Percentiles rank a stretch among this genome's conserved stretches.
Evolutionary conservation across 2,113 vertebrate species (phyloP).

Genomic region (Tragelaphus imberbis): DNA sequence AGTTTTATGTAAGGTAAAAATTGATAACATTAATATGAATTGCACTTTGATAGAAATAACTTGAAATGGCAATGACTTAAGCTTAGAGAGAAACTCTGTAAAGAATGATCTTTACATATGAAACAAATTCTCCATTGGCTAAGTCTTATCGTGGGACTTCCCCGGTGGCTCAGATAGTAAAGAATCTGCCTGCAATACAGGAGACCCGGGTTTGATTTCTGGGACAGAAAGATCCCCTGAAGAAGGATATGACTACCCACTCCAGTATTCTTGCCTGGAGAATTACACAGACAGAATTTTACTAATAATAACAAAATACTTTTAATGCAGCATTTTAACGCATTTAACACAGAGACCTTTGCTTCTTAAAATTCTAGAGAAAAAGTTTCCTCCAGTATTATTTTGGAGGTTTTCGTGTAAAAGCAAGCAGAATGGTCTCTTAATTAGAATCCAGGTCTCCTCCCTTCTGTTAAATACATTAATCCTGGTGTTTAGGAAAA

Average conservation of each 20-base stretch:
- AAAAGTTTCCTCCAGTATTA: not conserved
- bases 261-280: not conserved
- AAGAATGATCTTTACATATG: not conserved
- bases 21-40: not conserved
- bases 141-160: not conserved
- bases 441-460: not conserved
- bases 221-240: not conserved
- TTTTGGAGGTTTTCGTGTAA: not conserved
- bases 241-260: not conserved
- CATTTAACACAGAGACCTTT: not conserved
- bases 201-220: not conserved
- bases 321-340: not conserved
- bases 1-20: constrained; percentile 10
- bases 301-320: not conserved
- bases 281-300: not conserved
- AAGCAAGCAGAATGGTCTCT: not conserved
- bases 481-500: not conserved
- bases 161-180: not conserved
- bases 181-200: not conserved
- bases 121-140: not conserved
- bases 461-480: not conserved
- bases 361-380: constrained; percentile 19
- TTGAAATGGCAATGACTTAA: not conserved
- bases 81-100: not conserved
- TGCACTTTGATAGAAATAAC: not conserved